Evolutionary conservation across 2,888 invertebrate genomes (phyloP), one percentile per base, ranked within the genome.

Genomic region (Anaspis maculata): DNA sequence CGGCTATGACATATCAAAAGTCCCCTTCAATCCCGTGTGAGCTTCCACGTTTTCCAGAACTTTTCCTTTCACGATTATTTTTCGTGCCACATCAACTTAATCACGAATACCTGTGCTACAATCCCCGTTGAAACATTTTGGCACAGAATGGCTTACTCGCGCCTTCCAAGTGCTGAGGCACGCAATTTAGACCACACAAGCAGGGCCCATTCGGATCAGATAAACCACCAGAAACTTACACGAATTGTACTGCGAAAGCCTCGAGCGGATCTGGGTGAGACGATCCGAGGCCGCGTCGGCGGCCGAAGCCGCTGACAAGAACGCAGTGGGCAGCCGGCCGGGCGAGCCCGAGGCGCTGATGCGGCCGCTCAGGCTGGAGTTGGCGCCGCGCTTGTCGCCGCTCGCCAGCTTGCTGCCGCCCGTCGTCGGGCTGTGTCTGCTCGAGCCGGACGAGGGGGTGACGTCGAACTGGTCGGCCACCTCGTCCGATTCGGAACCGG

Each of bases 331-430:
- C 23, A 40, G 44, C 62, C 42, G 66, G 59, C 41, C 63, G 41
- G 19, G 70, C 56, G 71, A 68, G 11, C 9, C 11, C n/a, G 15
- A 32, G 13, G 33, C 32, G 16, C 45, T 44, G 7, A 70, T 70
- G 7, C 52, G 57, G 29, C 61, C 48, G 37, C 76, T 76, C 1
- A 78, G 71, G 53, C 81, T 81, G 13, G 80, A 81, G 4, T 80
- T 79, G 1, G 80, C 80, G 52, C 81, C 81, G 44, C 77, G 72
- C 27, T 77, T 79, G 42, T 78, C 78, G 33, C 70, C 48, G 1
- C 6, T 19, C 9, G 6, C 6, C 6, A 19, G 6, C 21, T 19
- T 7, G 6, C 2, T 2, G n/a, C 3, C 15, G 11, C 25, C 25
- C 25, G 25, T 12, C 2, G 13, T 15, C n/a, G 30, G 31, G 15